Percentiles rank a stretch among this genome's conserved stretches.
Conservation (phyloP, 2,888 invertebrate species). For the Pogonocherus hispidulus region DNA sequence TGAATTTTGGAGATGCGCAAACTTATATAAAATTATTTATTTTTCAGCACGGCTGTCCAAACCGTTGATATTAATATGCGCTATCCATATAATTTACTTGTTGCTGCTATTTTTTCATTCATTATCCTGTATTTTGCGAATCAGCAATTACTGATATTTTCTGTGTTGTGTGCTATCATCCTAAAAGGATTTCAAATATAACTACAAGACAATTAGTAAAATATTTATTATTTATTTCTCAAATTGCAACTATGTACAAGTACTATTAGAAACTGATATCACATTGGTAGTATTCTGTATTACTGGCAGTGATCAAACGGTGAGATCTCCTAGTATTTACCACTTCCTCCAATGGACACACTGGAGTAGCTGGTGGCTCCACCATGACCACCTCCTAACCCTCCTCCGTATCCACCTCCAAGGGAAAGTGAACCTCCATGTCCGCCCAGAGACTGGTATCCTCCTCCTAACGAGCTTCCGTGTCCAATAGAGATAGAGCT, state of each 20-base stretch:
- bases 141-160: too few species aligned
- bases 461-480: conserved; percentile 19
- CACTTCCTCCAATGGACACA: conserved; percentile 33
- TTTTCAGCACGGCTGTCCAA: too few species aligned
- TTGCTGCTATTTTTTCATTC: too few species aligned
- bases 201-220: too few species aligned
- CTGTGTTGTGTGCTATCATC: too few species aligned
- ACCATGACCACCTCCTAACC: conserved; percentile 36
- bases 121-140: too few species aligned
- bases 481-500: conserved; percentile 28
- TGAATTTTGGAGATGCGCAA: too few species aligned
- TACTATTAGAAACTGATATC: conserved; percentile 8
- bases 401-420: conserved; percentile 31
- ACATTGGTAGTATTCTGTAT: conserved; percentile 16
- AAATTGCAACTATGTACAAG: neutral
- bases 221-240: neutral
- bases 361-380: conserved; percentile 52
- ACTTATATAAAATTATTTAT: too few species aligned
- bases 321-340: conserved; percentile 14
- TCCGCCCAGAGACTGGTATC: neutral
- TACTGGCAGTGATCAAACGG: neutral
- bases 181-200: too few species aligned
- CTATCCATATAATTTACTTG: too few species aligned
- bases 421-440: conserved; percentile 9
- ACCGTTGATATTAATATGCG: too few species aligned